These are phyloP conservation scores for Irena cyanogastra DNA, from an alignment of 2,113 vertebrate genomes.

Conservation along the genomic window DNA sequence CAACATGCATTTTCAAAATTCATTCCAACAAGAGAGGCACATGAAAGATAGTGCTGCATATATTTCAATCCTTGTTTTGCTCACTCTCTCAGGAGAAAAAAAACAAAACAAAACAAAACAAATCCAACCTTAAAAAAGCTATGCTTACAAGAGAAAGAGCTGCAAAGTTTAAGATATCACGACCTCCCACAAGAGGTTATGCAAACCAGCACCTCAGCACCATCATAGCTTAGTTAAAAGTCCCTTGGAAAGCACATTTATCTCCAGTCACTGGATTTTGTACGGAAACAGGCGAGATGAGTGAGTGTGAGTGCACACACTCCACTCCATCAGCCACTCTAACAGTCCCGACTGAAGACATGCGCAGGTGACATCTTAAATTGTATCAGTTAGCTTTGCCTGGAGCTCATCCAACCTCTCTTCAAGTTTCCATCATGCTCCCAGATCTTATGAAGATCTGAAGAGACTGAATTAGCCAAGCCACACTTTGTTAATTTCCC, in stretches of 20 bases:
- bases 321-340: background rate
- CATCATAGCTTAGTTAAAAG: background rate
- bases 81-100: background rate
- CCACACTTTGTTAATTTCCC: background rate
- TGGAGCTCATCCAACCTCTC: background rate
- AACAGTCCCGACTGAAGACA: background rate
- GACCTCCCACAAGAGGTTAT: background rate
- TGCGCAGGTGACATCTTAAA: background rate
- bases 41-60: rapidly evolving
- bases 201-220: background rate
- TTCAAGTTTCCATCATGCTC: background rate
- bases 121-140: background rate
- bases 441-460: background rate
- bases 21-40: background rate
- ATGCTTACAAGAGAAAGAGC: background rate
- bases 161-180: background rate
- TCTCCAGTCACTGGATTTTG: background rate
- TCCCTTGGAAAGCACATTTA: background rate
- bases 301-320: too few relatives aligned
- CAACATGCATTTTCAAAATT: background rate
- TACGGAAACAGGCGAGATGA: background rate
- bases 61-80: background rate
- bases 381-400: background rate
- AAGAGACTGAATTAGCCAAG: background rate
- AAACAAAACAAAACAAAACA: background rate